Evolutionary conservation across 30 jellyfish, hydroid and myxozoan genomes (phyloP).

Genomic region (Rhopilema esculentum): DNA sequence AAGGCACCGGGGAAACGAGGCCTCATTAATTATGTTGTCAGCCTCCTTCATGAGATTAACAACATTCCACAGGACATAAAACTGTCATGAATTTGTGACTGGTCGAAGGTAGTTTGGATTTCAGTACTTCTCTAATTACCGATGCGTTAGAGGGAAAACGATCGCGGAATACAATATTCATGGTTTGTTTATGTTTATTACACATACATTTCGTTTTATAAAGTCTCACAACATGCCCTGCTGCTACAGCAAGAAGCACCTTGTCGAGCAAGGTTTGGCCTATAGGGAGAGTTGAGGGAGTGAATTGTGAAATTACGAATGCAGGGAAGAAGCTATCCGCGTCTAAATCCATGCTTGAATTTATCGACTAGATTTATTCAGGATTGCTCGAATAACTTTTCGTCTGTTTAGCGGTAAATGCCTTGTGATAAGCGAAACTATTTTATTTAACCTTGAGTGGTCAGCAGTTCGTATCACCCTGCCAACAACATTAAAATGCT

Average conservation of each 20-base stretch:
- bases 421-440: too few species aligned
- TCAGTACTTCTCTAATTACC: neutral
- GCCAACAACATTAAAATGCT: too few species aligned
- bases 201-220: neutral
- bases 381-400: too few species aligned
- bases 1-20: neutral
- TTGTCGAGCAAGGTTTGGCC: neutral
- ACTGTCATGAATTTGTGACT: neutral
- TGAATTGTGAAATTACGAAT: neutral
- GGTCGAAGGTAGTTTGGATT: neutral
- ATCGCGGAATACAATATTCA: neutral
- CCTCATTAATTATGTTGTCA: neutral
- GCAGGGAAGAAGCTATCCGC: neutral
- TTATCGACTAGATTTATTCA: too few species aligned
- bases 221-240: neutral
- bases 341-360: neutral
- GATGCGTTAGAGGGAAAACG: neutral
- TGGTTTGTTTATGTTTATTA: neutral
- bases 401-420: too few species aligned
- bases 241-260: neutral
- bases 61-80: neutral
- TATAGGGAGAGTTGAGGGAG: neutral
- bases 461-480: too few species aligned
- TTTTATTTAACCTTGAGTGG: too few species aligned
- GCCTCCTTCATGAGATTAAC: neutral